phyloP scores from a whole-genome alignment of 1,140 invertebrate species.

The Drosophila prosaltans region DNA sequence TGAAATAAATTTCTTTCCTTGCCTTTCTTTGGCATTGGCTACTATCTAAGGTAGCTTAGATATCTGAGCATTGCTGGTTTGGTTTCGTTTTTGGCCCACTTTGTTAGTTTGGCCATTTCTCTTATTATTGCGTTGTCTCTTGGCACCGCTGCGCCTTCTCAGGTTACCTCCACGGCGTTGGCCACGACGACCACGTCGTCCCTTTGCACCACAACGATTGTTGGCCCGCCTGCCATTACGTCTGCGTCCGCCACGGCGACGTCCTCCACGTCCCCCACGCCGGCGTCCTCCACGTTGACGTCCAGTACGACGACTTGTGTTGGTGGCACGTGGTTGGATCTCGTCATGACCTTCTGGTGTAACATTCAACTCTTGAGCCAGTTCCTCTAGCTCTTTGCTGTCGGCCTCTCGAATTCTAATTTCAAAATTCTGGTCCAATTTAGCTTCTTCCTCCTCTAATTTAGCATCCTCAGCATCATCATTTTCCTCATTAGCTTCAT shows the following conservation, averaged over 20 bases:
- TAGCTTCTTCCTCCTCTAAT: slow-evolving; percentile 20
- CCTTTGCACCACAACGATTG: background rate
- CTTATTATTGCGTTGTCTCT: slow-evolving; percentile 23
- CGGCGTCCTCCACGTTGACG: background rate
- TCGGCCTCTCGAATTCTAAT: background rate
- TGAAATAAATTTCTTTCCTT: background rate
- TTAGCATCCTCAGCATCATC: slow-evolving; percentile 19
- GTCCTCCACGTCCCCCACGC: slow-evolving; percentile 23
- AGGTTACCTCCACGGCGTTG: background rate
- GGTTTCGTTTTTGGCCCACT: background rate
- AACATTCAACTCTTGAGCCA: background rate
- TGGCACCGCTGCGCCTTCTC: slow-evolving; percentile 24
- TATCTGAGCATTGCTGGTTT: background rate
- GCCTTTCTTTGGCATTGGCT: background rate
- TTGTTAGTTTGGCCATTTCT: slow-evolving; percentile 23
- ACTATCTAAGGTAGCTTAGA: slow-evolving; percentile 1
- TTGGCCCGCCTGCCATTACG: slow-evolving; percentile 5
- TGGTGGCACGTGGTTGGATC: background rate
- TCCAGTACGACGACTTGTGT: background rate
- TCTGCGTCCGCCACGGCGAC: slow-evolving; percentile 29
- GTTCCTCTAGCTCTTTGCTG: slow-evolving; percentile 6
- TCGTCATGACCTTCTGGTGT: background rate
- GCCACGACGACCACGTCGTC: background rate
- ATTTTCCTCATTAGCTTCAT: slow-evolving; percentile 23
- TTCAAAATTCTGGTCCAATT: slow-evolving; percentile 10